Percentiles rank a stretch among this genome's conserved stretches.
Conservation (phyloP, 2,888 invertebrate genomes). For the Dicyrtomina minuta region DNA sequence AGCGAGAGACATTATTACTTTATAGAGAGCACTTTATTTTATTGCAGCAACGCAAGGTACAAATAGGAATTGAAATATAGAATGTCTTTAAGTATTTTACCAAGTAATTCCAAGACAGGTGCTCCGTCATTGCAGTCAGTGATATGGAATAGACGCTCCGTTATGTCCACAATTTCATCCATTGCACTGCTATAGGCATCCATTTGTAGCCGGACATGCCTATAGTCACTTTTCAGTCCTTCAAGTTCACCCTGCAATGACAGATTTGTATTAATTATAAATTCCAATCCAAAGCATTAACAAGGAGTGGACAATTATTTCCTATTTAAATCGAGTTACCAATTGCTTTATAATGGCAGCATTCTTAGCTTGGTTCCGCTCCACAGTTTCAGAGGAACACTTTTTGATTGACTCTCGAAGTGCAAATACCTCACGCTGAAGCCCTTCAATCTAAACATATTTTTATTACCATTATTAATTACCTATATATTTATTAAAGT, state of each 20-base stretch:
- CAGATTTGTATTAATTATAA: too few relatives aligned
- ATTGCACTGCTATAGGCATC: constrained; percentile 35
- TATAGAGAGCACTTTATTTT: too few relatives aligned
- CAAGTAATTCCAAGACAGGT: constrained; percentile 47
- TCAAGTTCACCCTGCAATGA: constrained; percentile 37
- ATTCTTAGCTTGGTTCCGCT: constrained; percentile 46
- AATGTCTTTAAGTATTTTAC: constrained; percentile 3
- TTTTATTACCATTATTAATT: constrained; percentile 1
- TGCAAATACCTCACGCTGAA: constrained; percentile 38
- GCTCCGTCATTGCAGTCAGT: constrained; percentile 45
- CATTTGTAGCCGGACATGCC: constrained; percentile 37
- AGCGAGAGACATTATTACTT: too few relatives aligned
- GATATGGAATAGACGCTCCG: constrained; percentile 45
- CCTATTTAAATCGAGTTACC: constrained; percentile 17
- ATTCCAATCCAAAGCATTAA: too few relatives aligned
- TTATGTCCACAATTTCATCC: constrained; percentile 45
- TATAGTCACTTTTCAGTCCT: constrained; percentile 41
- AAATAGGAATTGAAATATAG: neutral
- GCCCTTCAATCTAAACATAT: constrained; percentile 41
- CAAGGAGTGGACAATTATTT: too few relatives aligned
- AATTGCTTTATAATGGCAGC: constrained; percentile 37
- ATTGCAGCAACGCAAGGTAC: too few relatives aligned
- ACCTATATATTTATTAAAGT: neutral
- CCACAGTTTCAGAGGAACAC: constrained; percentile 44
- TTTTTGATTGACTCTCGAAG: constrained; percentile 42